Conservation (phyloP, 2,888 invertebrate species). For the Sphaeridia pumilis region DNA sequence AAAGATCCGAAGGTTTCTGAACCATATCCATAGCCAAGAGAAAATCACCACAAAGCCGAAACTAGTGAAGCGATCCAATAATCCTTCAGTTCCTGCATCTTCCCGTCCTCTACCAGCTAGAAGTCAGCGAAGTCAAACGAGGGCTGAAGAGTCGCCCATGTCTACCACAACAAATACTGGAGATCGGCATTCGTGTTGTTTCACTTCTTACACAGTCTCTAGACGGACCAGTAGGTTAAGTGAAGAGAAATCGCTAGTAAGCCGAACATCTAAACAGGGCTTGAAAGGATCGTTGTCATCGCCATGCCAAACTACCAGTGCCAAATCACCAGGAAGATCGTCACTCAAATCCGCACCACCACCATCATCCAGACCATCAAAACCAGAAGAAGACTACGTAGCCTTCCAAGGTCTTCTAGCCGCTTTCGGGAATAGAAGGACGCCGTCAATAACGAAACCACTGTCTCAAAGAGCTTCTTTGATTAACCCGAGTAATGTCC, state of each 20-base stretch:
- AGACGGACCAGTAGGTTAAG: neutral
- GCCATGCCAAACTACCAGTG: neutral
- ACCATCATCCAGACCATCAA: neutral
- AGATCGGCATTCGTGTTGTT: slow-evolving; percentile 12
- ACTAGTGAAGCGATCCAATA: neutral
- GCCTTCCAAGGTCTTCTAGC: neutral
- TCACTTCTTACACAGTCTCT: slow-evolving; percentile 12
- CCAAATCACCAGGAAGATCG: neutral
- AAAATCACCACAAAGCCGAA: neutral
- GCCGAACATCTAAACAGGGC: neutral
- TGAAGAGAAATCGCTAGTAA: neutral
- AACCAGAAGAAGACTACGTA: neutral
- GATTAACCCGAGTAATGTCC: neutral
- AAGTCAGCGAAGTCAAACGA: neutral
- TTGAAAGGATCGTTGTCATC: neutral
- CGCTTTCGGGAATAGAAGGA: neutral
- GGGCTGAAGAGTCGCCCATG: neutral
- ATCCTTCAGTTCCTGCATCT: neutral
- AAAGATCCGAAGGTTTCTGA: slow-evolving; percentile 18
- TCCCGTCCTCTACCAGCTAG: neutral
- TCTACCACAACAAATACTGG: slow-evolving; percentile 1
- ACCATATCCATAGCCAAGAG: slow-evolving; percentile 15
- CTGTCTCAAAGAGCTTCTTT: neutral
- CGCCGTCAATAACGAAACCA: neutral
- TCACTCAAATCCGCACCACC: neutral